These are phyloP conservation scores for Caenorhabditis becei DNA, from an alignment of 2,888 invertebrate species.

Conservation along the genomic window DNA sequence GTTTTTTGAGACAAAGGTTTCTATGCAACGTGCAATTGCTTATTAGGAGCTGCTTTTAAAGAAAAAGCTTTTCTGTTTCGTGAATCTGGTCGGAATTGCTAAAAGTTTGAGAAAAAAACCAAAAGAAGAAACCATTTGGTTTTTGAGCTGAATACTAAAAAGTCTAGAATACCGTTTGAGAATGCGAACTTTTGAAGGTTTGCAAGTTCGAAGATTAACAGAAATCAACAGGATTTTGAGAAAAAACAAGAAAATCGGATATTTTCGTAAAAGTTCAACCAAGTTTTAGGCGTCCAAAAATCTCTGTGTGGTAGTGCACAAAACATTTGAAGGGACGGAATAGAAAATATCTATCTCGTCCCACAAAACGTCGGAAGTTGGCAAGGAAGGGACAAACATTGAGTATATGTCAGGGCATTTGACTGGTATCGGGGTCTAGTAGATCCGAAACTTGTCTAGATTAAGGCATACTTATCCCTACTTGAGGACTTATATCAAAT, in stretches of 20 bases:
- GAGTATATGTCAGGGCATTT: conserved; percentile 34
- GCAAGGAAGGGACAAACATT: conserved; percentile 6
- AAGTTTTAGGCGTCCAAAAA: conserved; percentile 1
- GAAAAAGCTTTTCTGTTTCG: no score
- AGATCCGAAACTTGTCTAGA: conserved; percentile 5
- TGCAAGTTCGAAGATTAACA: no score
- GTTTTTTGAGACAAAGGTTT: conserved; percentile 19
- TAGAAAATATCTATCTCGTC: conserved; percentile 8
- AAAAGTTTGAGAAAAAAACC: neutral
- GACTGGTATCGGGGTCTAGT: conserved; percentile 11
- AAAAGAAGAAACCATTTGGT: neutral
- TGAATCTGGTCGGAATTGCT: no score
- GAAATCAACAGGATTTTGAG: no score
- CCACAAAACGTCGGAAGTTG: conserved; percentile 20
- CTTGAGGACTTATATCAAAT: conserved; percentile 16
- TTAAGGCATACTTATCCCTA: conserved; percentile 19
- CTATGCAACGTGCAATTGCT: conserved; percentile 40
- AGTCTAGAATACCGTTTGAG: no score
- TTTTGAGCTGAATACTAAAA: neutral
- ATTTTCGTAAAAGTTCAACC: no score
- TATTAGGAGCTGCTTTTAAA: no score
- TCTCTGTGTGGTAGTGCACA: neutral
- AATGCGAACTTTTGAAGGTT: no score
- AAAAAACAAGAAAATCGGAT: no score
- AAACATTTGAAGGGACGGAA: neutral